Conservation (phyloP, 2,888 invertebrate genomes). For the Chrysina gloriosa region DNA sequence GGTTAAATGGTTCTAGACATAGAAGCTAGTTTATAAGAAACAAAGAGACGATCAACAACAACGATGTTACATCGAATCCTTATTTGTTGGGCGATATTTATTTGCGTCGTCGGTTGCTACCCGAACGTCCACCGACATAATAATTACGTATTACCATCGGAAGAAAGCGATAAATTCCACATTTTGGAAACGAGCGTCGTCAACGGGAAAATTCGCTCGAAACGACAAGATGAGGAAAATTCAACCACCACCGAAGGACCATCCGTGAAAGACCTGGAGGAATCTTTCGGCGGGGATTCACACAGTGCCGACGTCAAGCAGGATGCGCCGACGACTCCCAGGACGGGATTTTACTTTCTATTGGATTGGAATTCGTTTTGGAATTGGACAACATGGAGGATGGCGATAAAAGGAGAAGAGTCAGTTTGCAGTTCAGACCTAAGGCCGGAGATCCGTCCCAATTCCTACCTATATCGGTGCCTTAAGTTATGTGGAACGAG, state of each 20-base stretch:
- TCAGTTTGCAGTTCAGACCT: conserved; percentile 83
- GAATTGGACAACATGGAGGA: conserved; percentile 75
- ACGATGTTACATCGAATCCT: neutral
- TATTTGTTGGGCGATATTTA: neutral
- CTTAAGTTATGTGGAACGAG: conserved; percentile 64
- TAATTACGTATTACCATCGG: neutral
- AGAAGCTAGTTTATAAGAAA: neutral
- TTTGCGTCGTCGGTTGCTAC: neutral
- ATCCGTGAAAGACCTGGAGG: conserved; percentile 72
- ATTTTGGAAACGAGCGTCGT: conserved; percentile 5
- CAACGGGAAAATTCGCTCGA: conserved; percentile 7
- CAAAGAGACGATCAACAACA: conserved; percentile 10
- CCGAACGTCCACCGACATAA: neutral
- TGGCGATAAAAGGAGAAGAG: conserved; percentile 73
- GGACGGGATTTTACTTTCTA: conserved; percentile 86
- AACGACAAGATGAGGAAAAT: conserved; percentile 38
- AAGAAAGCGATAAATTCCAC: conserved; percentile 5
- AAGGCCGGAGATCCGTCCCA: conserved; percentile 84
- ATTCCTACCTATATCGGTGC: conserved; percentile 80
- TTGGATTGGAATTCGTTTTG: conserved; percentile 89
- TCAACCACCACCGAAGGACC: conserved; percentile 39
- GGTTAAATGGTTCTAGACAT: conserved; percentile 1
- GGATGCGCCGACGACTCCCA: conserved; percentile 74
- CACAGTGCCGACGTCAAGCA: conserved; percentile 68
- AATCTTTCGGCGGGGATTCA: conserved; percentile 79